Evolutionary conservation across 2,888 invertebrate species (phyloP), one percentile per base, ranked within the genome.

Genomic region (Brachypalpus laphriformis): DNA sequence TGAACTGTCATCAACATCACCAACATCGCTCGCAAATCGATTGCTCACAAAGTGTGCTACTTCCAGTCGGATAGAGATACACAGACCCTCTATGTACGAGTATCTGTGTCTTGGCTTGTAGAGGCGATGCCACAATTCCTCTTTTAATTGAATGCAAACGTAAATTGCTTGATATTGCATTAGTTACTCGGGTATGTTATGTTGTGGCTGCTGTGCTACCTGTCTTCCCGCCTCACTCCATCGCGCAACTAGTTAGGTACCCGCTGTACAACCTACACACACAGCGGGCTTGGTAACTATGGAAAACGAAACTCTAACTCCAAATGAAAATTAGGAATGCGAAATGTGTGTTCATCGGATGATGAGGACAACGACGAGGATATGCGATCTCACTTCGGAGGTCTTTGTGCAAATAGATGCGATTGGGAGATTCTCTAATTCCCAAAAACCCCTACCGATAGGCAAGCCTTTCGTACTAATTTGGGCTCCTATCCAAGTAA

Each of bases 81-180:
- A n/a, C n/a, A n/a, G n/a, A 0, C 11, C n/a, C 5, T n/a, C 11
- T 49, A 5, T 51, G 51, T 28, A n/a, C n/a, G n/a, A n/a, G n/a
- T n/a, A n/a, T n/a, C n/a, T n/a, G n/a, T 51, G 54, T 28, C 9
- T 3, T 6, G n/a, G n/a, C n/a, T n/a, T 14, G 11, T 11, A 40
- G 57, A 70, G 56, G 70, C 78, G 49, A 54, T 68, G 78, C 68
- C 49, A 74, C 72, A 74, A 78, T 61, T 83, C 68, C 56, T 16
- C 74, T 83, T 83, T 83, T 83, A 83, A 83, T 83, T 83, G 78
- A 83, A 83, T 78, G 83, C 83, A 83, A 83, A 83, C 80, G 83
- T 75, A 83, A 80, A 83, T 80, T 83, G 80, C 83, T 70, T 83
- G 78, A 72, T 78, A 78, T 78, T 78, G 82, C 72, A 76, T 68